These are phyloP conservation scores for Myiotriccus ornatus DNA, from an alignment of 2,797 vertebrate species.

Conservation along the genomic window DNA sequence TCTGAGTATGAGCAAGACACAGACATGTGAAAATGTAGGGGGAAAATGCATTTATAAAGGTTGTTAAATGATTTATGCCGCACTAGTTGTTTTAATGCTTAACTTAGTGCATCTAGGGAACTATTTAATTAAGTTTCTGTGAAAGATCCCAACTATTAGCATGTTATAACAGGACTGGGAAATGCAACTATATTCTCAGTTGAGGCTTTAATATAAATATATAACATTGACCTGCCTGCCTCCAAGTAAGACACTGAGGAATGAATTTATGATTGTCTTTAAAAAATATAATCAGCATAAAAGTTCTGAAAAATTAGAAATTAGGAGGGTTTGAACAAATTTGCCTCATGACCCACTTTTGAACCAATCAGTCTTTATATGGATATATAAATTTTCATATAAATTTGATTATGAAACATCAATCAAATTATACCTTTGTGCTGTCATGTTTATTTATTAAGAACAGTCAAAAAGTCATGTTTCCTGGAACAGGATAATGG, in stretches of 20 bases:
- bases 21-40: not conserved
- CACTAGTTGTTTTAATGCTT: not conserved
- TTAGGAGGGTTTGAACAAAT: not conserved
- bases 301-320: not conserved
- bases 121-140: conserved; percentile 31
- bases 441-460: not conserved
- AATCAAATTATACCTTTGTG: not conserved
- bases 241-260: not conserved
- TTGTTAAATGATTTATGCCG: conserved; percentile 26
- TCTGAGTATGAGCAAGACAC: not conserved
- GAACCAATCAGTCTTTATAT: not conserved
- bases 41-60: conserved; percentile 9
- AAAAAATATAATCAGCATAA: not conserved
- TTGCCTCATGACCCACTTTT: not conserved
- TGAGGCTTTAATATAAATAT: conserved; percentile 30
- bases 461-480: not conserved
- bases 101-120: conserved; percentile 14
- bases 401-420: not conserved
- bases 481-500: not conserved
- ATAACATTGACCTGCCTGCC: not conserved
- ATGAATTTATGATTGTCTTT: not conserved
- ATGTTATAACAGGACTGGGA: conserved; percentile 16
- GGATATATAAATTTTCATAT: not conserved
- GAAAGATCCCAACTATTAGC: conserved; percentile 10
- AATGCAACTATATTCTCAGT: conserved; percentile 8